Conservation (phyloP, 1,140 invertebrate genomes). For the Harlomillsia oculata region DNA sequence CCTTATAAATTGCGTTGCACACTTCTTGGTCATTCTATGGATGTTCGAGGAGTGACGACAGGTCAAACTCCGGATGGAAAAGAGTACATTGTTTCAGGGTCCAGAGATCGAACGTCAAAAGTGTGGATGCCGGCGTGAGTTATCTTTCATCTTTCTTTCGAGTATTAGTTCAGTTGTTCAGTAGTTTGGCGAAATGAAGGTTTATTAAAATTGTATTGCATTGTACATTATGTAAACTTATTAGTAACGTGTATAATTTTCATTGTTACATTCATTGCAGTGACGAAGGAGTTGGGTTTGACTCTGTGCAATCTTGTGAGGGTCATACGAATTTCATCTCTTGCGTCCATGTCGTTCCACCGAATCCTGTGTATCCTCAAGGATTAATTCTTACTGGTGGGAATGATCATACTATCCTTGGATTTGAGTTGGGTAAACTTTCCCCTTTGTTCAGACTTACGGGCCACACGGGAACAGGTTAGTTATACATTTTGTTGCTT, state of each 20-base stretch:
- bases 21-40: conserved; percentile 66
- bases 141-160: neutral
- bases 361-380: conserved; percentile 55
- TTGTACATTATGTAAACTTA: neutral
- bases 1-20: conserved; percentile 63
- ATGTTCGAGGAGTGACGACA: conserved; percentile 62
- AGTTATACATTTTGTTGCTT: too few species aligned
- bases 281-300: conserved; percentile 45
- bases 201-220: too few species aligned
- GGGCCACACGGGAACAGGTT: conserved; percentile 70
- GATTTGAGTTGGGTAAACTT: conserved; percentile 52
- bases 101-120: conserved; percentile 73
- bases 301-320: conserved; percentile 54
- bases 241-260: neutral
- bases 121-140: conserved; percentile 71
- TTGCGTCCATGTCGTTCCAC: conserved; percentile 62
- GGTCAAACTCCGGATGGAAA: conserved; percentile 50
- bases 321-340: conserved; percentile 81
- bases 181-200: too few species aligned
- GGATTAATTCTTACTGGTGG: conserved; percentile 79
- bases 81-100: conserved; percentile 65
- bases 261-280: conserved; percentile 39
- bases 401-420: conserved; percentile 72
- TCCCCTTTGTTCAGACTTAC: conserved; percentile 54
- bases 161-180: conserved; percentile 6